A percentile compares a stretch with the other conserved stretches of the same genome.
phyloP scores from a whole-genome alignment of 2,888 invertebrate genomes.

The Melolontha melolontha region DNA sequence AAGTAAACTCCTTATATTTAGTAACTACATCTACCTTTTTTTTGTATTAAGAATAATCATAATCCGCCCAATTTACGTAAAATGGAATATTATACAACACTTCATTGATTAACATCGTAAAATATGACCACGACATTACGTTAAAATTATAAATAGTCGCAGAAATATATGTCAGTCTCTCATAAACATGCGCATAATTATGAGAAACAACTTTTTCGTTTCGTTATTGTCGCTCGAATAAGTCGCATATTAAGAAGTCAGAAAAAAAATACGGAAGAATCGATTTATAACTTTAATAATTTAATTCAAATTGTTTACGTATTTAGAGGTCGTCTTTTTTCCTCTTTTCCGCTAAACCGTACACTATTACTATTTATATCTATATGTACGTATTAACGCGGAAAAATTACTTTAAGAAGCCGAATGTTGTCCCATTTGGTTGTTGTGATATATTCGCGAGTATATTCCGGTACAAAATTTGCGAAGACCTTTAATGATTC shows the following conservation, averaged over 20 bases:
- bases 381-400: too few species aligned
- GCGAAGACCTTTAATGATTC: too few species aligned
- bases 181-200: slow-evolving; percentile 32
- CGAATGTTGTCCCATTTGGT: too few species aligned
- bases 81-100: slow-evolving; percentile 8
- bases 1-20: too few species aligned
- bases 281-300: slow-evolving; percentile 2
- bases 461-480: too few species aligned
- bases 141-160: slow-evolving; percentile 27
- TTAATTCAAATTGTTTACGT: too few species aligned
- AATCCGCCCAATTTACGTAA: slow-evolving; percentile 15
- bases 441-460: too few species aligned
- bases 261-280: slow-evolving; percentile 21
- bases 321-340: background rate
- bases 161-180: slow-evolving; percentile 17
- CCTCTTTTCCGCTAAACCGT: background rate
- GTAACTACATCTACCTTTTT: too few species aligned
- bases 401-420: too few species aligned
- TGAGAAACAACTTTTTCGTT: slow-evolving; percentile 20
- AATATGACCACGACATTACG: slow-evolving; percentile 14
- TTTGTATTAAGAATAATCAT: too few species aligned
- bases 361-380: too few species aligned
- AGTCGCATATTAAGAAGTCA: slow-evolving; percentile 7
- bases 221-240: background rate
- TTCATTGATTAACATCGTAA: slow-evolving; percentile 23